phyloP scores from a whole-genome alignment of 2,888 invertebrate genomes.

The Amaurobius ferox region DNA sequence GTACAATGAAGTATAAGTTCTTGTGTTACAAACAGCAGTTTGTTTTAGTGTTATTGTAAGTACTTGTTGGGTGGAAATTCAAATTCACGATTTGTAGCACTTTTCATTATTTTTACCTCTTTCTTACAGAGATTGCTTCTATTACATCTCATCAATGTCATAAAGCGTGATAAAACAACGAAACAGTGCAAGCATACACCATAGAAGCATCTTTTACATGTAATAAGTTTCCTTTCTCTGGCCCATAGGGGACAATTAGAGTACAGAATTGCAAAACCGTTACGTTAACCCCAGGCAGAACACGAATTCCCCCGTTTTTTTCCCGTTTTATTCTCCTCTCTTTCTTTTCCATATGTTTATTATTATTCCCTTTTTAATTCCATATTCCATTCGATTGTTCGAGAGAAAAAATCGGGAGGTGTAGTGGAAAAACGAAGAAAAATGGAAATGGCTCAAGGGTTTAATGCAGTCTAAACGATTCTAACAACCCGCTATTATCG shows the following conservation, averaged over 20 bases:
- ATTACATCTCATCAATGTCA: too few species aligned
- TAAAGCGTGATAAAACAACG: too few species aligned
- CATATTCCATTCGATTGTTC: slow-evolving; percentile 21
- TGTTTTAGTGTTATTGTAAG: too few species aligned
- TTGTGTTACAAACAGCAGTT: too few species aligned
- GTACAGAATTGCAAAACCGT: slow-evolving; percentile 63
- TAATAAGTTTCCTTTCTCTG: slow-evolving; percentile 4
- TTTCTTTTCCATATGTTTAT: slow-evolving; percentile 20
- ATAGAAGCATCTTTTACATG: neutral
- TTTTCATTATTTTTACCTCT: too few species aligned
- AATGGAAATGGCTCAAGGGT: slow-evolving; percentile 52
- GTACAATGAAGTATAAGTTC: too few species aligned
- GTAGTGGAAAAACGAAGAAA: slow-evolving; percentile 19
- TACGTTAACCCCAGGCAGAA: slow-evolving; percentile 36
- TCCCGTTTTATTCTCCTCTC: slow-evolving; percentile 13
- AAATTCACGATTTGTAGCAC: too few species aligned
- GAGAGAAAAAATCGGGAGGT: neutral
- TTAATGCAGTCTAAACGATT: slow-evolving; percentile 68
- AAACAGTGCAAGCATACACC: too few species aligned
- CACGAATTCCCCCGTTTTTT: slow-evolving; percentile 1
- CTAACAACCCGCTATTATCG: slow-evolving; percentile 70
- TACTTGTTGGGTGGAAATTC: too few species aligned
- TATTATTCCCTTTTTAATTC: slow-evolving; percentile 28
- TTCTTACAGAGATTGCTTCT: too few species aligned
- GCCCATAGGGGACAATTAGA: slow-evolving; percentile 69